Evolutionary conservation across 2,113 vertebrate genomes (phyloP).

Genomic region (Herpetotheres cachinnans): DNA sequence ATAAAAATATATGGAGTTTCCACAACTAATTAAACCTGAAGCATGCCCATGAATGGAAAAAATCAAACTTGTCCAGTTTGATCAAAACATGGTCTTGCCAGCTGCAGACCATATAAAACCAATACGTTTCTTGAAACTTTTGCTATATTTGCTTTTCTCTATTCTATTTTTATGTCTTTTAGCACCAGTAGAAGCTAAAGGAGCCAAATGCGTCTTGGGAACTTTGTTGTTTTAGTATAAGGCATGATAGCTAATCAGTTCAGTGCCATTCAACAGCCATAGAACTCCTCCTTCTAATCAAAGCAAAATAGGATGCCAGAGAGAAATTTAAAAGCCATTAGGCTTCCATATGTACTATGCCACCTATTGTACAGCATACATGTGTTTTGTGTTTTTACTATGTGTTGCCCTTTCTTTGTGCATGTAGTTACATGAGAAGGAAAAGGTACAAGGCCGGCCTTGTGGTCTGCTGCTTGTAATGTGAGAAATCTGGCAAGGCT

Average conservation of each 20-base stretch:
- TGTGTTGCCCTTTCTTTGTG: not conserved
- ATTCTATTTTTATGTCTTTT: not conserved
- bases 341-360: not conserved
- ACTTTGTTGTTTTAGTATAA: not conserved
- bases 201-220: not conserved
- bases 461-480: not conserved
- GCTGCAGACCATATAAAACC: not conserved
- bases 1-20: not conserved
- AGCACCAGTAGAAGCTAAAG: not conserved
- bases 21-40: not conserved
- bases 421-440: not conserved
- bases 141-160: not conserved
- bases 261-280: not conserved
- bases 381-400: not conserved
- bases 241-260: not conserved
- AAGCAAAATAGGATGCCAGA: not conserved
- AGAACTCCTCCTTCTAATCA: not conserved
- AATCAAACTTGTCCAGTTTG: not conserved
- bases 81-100: not conserved
- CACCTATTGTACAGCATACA: too few species aligned
- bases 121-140: not conserved
- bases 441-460: not conserved
- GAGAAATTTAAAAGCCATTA: not conserved
- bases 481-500: not conserved
- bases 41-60: not conserved